Evolutionary conservation across 2,113 vertebrate genomes (phyloP).

Genomic region (Phodopus roborovskii): DNA sequence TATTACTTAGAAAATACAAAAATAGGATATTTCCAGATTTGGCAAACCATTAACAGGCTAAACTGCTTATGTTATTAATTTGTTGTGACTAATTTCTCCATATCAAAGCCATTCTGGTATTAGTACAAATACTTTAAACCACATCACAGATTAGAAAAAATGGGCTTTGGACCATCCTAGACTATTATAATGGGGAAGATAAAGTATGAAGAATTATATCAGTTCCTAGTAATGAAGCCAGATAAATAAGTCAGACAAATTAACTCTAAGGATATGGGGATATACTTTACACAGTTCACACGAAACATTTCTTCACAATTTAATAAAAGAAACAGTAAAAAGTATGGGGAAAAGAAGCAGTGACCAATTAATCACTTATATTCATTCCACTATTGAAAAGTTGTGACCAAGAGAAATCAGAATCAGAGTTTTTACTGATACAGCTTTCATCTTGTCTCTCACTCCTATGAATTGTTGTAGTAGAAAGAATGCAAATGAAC

Average conservation of each 20-base stretch:
- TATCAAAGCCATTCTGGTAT: neutral
- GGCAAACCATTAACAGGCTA: neutral
- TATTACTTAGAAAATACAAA: conserved; percentile 8
- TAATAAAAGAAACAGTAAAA: conserved; percentile 37
- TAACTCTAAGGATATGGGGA: neutral
- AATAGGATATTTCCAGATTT: neutral
- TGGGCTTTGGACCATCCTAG: neutral
- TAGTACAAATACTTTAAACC: conserved; percentile 3
- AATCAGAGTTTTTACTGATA: conserved; percentile 35
- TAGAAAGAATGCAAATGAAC: neutral
- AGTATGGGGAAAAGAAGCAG: neutral
- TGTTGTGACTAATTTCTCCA: conserved; percentile 3
- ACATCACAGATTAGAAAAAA: conserved; percentile 28
- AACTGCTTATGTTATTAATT: conserved; percentile 32
- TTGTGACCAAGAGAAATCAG: conserved; percentile 8
- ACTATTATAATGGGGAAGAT: neutral
- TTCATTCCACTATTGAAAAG: neutral
- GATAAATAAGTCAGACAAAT: neutral
- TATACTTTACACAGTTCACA: neutral
- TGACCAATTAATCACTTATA: neutral
- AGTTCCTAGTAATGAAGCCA: conserved; percentile 34
- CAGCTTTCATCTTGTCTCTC: neutral
- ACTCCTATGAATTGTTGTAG: neutral
- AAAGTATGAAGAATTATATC: neutral
- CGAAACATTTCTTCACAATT: conserved; percentile 5